phyloP scores from a whole-genome alignment of 2,113 vertebrate genomes.

The Argyrosomus japonicus region DNA sequence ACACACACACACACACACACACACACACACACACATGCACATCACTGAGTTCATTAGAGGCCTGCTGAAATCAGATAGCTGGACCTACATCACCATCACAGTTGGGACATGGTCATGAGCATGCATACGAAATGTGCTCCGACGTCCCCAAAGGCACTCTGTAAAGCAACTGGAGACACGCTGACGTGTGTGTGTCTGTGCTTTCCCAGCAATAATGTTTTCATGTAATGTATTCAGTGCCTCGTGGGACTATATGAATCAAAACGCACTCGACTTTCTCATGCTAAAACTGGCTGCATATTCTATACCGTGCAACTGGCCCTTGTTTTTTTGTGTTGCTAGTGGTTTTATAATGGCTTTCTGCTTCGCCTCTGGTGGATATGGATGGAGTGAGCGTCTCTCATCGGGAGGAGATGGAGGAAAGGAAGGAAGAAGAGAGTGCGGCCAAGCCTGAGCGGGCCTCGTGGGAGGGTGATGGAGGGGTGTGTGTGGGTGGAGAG shows the following conservation, averaged over 20 bases:
- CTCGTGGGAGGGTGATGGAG: constrained; percentile 8
- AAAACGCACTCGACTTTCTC: constrained; percentile 17
- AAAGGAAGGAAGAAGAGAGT: constrained; percentile 22
- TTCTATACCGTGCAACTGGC: neutral
- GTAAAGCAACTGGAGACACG: constrained; percentile 6
- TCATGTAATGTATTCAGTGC: constrained; percentile 34
- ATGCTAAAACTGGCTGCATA: constrained; percentile 7
- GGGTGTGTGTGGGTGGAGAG: constrained; percentile 10
- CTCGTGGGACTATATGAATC: neutral
- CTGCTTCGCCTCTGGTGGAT: constrained; percentile 17
- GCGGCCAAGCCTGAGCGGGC: constrained; percentile 1
- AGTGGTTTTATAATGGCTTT: constrained; percentile 7
- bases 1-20: constrained; percentile 6
- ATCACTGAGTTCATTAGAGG: constrained; percentile 18
- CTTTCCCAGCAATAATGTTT: constrained; percentile 28
- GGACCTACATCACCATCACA: constrained; percentile 15
- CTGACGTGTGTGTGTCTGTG: neutral
- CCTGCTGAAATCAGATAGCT: constrained; percentile 31
- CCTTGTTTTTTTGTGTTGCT: neutral
- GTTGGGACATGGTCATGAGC: neutral
- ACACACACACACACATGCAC: constrained; percentile 13
- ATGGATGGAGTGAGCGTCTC: constrained; percentile 15
- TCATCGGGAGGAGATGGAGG: constrained; percentile 34
- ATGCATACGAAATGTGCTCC: constrained; percentile 11
- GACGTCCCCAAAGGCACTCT: constrained; percentile 6